phyloP scores from a whole-genome alignment of 2,113 vertebrate species.

The Castor canadensis region DNA sequence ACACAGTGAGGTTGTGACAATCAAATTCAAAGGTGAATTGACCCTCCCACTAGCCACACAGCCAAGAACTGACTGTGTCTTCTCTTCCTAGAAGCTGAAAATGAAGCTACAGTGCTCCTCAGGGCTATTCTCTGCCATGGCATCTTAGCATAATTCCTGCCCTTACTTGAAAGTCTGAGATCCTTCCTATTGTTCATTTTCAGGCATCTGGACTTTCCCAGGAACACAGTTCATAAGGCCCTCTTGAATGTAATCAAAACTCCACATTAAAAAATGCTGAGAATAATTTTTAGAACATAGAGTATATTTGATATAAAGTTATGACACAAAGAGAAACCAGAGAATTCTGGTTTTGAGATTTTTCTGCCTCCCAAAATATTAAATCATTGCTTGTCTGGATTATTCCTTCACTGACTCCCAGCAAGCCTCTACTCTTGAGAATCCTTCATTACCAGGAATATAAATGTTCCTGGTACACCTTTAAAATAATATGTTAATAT shows the following conservation, averaged over 20 bases:
- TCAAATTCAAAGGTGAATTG: constrained; percentile 39
- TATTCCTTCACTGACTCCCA: not conserved
- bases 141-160: rapidly evolving
- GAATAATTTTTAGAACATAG: not conserved
- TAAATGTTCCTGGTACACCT: not conserved
- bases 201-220: not conserved
- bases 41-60: not conserved
- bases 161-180: not conserved
- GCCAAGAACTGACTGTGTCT: not conserved
- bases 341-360: not conserved
- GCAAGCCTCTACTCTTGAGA: not conserved
- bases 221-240: not conserved
- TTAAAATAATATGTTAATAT: not conserved
- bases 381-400: not conserved
- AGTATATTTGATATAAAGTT: not conserved
- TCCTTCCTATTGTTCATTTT: not conserved
- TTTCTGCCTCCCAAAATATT: not conserved
- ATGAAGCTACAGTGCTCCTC: not conserved
- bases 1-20: constrained; percentile 15
- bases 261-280: not conserved
- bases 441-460: not conserved
- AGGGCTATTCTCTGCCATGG: too few species aligned
- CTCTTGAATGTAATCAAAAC: not conserved
- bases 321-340: not conserved
- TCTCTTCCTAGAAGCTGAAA: not conserved